Evolutionary conservation across 2,888 invertebrate species (phyloP).

Genomic region (Dendrolimus houi): DNA sequence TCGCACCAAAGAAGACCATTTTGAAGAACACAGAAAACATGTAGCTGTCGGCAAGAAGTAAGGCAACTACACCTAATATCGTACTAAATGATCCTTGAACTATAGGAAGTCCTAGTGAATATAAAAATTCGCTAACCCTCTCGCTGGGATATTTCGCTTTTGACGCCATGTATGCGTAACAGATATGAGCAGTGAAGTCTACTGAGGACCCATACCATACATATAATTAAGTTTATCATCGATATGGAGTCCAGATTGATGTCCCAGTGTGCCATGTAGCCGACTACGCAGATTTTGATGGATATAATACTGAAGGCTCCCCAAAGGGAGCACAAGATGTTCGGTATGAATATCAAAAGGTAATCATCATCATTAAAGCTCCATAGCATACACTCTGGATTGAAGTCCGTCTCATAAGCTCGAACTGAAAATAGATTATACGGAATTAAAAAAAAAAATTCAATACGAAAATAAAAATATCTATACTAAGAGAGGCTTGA

Average conservation of each 20-base stretch:
- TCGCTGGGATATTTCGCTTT: constrained; percentile 87
- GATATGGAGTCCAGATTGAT: constrained; percentile 96
- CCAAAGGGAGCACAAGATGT: constrained; percentile 93
- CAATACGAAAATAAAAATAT: too few relatives aligned
- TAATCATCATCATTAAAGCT: constrained; percentile 94
- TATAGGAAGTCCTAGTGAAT: constrained; percentile 92
- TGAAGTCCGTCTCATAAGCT: constrained; percentile 90
- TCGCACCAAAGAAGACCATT: constrained; percentile 96
- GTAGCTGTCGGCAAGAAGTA: constrained; percentile 93
- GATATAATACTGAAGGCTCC: constrained; percentile 96
- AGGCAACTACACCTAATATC: constrained; percentile 90
- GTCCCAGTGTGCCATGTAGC: constrained; percentile 97
- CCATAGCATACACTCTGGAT: constrained; percentile 94
- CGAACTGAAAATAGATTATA: constrained; percentile 80
- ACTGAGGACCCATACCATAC: constrained; percentile 97
- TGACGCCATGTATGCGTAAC: constrained; percentile 95
- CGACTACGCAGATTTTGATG: constrained; percentile 94
- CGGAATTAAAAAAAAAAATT: too few relatives aligned
- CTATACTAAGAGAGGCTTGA: too few relatives aligned
- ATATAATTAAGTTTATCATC: constrained; percentile 98
- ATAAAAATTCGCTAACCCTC: constrained; percentile 89
- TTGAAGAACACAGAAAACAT: constrained; percentile 97
- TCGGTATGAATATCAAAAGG: constrained; percentile 95
- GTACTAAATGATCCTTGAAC: constrained; percentile 95
- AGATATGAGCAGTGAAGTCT: constrained; percentile 96